phyloP scores from a whole-genome alignment of 2,113 vertebrate species.

The Pelobates fuscus region DNA sequence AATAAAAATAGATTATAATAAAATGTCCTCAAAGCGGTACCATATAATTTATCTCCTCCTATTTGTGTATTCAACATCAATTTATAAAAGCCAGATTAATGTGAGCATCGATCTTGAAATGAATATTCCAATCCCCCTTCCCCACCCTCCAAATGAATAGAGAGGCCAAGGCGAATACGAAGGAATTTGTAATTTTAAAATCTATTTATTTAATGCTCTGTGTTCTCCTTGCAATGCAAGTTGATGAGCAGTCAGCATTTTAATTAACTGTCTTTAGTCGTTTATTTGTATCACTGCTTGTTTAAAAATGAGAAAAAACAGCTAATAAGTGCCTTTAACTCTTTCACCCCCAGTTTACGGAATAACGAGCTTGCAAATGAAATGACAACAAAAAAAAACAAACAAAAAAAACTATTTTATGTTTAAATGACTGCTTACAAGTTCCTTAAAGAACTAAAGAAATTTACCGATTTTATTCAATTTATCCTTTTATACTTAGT shows the following conservation, averaged over 20 bases:
- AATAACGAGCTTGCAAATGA: too few relatives aligned
- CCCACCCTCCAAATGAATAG: too few relatives aligned
- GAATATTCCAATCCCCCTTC: too few relatives aligned
- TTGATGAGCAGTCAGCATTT: background rate
- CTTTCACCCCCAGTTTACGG: too few relatives aligned
- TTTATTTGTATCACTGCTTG: background rate
- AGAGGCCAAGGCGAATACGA: background rate
- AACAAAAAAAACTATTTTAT: too few relatives aligned
- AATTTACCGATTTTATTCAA: too few relatives aligned
- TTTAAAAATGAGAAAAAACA: background rate
- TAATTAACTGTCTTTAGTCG: conserved; percentile 14
- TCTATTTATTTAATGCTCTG: background rate
- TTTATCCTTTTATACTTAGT: too few relatives aligned
- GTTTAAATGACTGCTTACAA: too few relatives aligned
- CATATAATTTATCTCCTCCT: conserved; percentile 13
- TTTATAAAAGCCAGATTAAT: conserved; percentile 37
- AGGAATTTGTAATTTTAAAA: background rate
- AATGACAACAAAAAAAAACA: too few relatives aligned
- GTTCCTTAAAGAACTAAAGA: too few relatives aligned
- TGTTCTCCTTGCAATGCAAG: background rate
- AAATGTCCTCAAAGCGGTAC: conserved; percentile 18
- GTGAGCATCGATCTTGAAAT: background rate
- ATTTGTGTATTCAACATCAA: conserved; percentile 9
- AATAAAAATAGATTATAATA: conserved; percentile 15
- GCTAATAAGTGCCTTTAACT: background rate